Evolutionary conservation across 2,797 vertebrate species (phyloP), one percentile per base, ranked within the genome.

Genomic region (Eurystomus glaucurus): DNA sequence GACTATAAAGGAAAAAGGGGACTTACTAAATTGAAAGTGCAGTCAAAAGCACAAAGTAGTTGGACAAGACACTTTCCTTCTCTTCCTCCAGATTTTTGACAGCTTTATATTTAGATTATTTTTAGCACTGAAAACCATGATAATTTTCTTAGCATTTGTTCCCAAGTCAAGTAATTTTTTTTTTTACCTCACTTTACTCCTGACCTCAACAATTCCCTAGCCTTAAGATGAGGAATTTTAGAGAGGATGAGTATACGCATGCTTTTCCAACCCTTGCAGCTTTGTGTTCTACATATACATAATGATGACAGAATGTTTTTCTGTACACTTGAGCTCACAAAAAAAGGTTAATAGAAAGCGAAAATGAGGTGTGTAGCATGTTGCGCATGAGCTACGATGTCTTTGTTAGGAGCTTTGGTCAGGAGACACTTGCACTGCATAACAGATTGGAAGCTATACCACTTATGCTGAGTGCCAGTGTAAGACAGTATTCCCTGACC

Each of bases 351-450:
- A 95, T 93, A 91, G 92, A 65, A 94, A 93, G 85, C 78, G 85
- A 93, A 97, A 97, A 95, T 55, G 52, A 95, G 79, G 76, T 95
- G 93, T 95, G 95, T 96, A 90, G 72, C 87, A 78, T 78, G 85
- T 92, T 95, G 82, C 1, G 23, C 91, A 78, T 91, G 94, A 95
- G 88, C 88, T 93, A 35, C 6, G 8, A 91, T 95, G 85, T 78
- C 91, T 93, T 92, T 93, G 87, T 96, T 95, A 75, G 85, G 69
- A 93, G 52, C 57, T 88, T 93, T 91, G 79, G 76, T 90, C 76
- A 90, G 85, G 69, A 94, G 61, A 72, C 62, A 50, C 57, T 91
- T 81, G 65, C 65, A 70, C 50, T 88, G 50, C 54, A 81, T 88
- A 94, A 79, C 31, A 86, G 52, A 65, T 88, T 86, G 79, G 62